Evolutionary conservation across 2,113 vertebrate species (phyloP), one percentile per base, ranked within the genome.

Genomic region (Hipposideros armiger): DNA sequence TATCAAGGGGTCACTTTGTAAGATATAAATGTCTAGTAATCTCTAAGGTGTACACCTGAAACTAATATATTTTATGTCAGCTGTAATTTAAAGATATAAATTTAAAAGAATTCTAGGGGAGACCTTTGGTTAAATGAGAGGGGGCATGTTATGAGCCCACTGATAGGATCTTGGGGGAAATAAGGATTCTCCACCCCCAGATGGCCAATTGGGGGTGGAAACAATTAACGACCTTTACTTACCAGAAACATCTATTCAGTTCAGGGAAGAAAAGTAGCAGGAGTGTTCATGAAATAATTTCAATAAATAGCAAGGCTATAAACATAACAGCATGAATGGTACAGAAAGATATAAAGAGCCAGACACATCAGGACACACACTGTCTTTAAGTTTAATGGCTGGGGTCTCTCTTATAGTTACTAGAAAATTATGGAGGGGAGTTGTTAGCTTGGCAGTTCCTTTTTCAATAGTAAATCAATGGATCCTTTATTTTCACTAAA

Each of bases 401-500:
- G 3, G 0, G 45, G 60, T 94, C 58, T 95, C 0, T 72, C 56
- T 90, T 93, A 92, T 13, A 95, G 97, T 95, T 86, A 72, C 80
- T 97, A 2, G 16, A 95, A 97, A 98, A 98, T 96, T 98, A 96
- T 80, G 92, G 87, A 70, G 95, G 47, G 97, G 95, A 50, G 93
- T 74, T 30, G 67, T 96, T 73, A 95, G 73, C 90, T 70, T 93
- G 97, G 74, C 90, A 87, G 97, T 98, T 89, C 20, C 7, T 96
- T 98, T 98, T 92, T 95, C 97, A 97, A 73, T 81, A 96, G 96
- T 95, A 98, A 98, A 98, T 97, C 98, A 97, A 96, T 94, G 97
- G 96, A 95, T 97, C 86, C 69, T 98, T 98, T 92, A 85, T 94
- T 97, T 98, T 84, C 76, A 73, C 91, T 90, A 96, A 98, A 98